Conservation (phyloP, 35 echinoderm and acorn worm genomes). For the Lytechinus variegatus region DNA sequence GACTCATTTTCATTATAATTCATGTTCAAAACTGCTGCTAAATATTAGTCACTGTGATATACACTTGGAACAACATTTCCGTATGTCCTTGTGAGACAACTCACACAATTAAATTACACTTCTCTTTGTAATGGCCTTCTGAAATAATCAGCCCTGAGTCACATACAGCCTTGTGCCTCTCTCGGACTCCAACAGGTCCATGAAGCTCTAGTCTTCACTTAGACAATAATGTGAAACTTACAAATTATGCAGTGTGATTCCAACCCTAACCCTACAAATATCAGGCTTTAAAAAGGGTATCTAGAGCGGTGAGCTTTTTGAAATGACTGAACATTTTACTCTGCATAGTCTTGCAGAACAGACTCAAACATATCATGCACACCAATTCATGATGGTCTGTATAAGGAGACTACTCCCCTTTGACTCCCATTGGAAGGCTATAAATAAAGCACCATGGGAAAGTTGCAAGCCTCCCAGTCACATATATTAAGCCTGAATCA, state of each 20-base stretch:
- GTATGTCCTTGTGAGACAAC: neutral
- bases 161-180: conserved; percentile 17
- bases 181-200: neutral
- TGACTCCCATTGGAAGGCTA: neutral
- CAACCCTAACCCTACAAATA: too few relatives aligned
- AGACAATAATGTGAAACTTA: too few relatives aligned
- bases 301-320: too few relatives aligned
- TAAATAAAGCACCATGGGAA: conserved; percentile 12
- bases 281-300: too few relatives aligned
- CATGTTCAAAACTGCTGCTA: too few relatives aligned
- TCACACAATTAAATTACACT: neutral
- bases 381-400: too few relatives aligned
- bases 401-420: neutral
- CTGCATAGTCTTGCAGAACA: too few relatives aligned
- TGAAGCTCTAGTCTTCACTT: neutral
- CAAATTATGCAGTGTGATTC: too few relatives aligned
- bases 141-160: neutral
- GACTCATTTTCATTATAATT: too few relatives aligned
- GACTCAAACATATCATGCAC: too few relatives aligned
- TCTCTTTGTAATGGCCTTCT: neutral
- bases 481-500: neutral
- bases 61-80: neutral
- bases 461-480: neutral
- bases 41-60: neutral
- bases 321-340: too few relatives aligned